Evolutionary conservation across 2,113 vertebrate genomes (phyloP), one percentile per base, ranked within the genome.

Genomic region (Engraulis encrasicolus): DNA sequence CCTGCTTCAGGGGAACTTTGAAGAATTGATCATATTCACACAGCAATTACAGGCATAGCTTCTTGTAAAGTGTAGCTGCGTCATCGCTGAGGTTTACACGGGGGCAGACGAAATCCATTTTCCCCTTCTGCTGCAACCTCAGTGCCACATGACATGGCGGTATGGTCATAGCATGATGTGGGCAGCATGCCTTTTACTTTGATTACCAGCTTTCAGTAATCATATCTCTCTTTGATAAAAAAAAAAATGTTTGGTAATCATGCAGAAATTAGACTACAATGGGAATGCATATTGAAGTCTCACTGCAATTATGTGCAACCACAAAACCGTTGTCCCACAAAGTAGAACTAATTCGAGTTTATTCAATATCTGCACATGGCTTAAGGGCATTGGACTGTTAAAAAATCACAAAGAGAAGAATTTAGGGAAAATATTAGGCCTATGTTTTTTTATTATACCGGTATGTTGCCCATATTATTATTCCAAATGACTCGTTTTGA

Each of bases 11-110:
- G 58, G 20, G 54, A 50, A 14, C 79, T 19, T 45, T 45, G 40
- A 23, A 54, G 78, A 83, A 77, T 48, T 77, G 48, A 66, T 80
- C 50, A 71, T 23, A 37, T 79, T 27, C 20, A 79, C 50, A 82
- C 79, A 80, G 79, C 80, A 61, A 23, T 81, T 81, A 86, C 86
- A 86, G 85, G 85, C 81, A 86, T 88, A 86, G 85, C 85, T 86
- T 61, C 83, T 74, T 50, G 78, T 37, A 84, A 85, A 86, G 85
- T 89, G 86, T 20, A 38, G 17, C 86, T 79, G 66, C 14, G 37
- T 87, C 45, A 36, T 66, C 54, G 61, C 50, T 50, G 83, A 74
- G 40, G 45, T 89, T 81, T 81, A 87, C 52, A 50, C 50, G 49
- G 79, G 58, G 49, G 19, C 54, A 85, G 31, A 54, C 20, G 23